These are phyloP conservation scores for Sitodiplosis mosellana DNA, from an alignment of 1,140 invertebrate genomes.

Conservation along the genomic window DNA sequence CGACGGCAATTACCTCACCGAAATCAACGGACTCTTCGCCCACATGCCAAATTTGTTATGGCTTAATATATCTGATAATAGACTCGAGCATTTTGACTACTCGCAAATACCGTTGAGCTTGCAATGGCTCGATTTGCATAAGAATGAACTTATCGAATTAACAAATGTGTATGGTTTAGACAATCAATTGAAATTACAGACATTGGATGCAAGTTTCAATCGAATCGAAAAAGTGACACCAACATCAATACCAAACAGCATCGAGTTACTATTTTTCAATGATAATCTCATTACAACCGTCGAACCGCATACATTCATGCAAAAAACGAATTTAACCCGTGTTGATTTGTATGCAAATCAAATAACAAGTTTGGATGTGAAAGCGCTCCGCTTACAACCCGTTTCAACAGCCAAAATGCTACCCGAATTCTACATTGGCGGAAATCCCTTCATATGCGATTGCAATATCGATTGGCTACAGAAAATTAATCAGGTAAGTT, in stretches of 20 bases:
- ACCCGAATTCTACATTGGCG: slow-evolving; percentile 72
- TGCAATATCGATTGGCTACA: slow-evolving; percentile 80
- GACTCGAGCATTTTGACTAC: slow-evolving; percentile 79
- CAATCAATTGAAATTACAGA: slow-evolving; percentile 47
- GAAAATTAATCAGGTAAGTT: slow-evolving; percentile 49
- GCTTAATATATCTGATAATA: slow-evolving; percentile 84
- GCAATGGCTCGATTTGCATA: slow-evolving; percentile 79
- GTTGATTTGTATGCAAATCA: slow-evolving; percentile 76
- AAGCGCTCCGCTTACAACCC: slow-evolving; percentile 51
- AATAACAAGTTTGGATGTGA: slow-evolving; percentile 62
- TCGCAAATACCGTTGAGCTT: slow-evolving; percentile 59
- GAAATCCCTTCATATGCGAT: slow-evolving; percentile 74
- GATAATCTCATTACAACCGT: slow-evolving; percentile 63
- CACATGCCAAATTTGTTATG: slow-evolving; percentile 65
- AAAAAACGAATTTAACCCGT: slow-evolving; percentile 62
- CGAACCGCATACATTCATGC: slow-evolving; percentile 63
- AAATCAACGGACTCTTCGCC: slow-evolving; percentile 69
- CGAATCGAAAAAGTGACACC: slow-evolving; percentile 51
- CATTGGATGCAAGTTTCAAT: slow-evolving; percentile 68
- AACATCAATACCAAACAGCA: slow-evolving; percentile 50
- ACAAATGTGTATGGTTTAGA: slow-evolving; percentile 56
- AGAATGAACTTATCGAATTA: slow-evolving; percentile 67
- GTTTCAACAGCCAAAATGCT: slow-evolving; percentile 44
- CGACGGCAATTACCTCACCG: slow-evolving; percentile 66
- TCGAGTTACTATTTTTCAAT: slow-evolving; percentile 62